Base-by-base conservation (phyloP, 2,888 invertebrate species). In the Lasius platythorax region DNA sequence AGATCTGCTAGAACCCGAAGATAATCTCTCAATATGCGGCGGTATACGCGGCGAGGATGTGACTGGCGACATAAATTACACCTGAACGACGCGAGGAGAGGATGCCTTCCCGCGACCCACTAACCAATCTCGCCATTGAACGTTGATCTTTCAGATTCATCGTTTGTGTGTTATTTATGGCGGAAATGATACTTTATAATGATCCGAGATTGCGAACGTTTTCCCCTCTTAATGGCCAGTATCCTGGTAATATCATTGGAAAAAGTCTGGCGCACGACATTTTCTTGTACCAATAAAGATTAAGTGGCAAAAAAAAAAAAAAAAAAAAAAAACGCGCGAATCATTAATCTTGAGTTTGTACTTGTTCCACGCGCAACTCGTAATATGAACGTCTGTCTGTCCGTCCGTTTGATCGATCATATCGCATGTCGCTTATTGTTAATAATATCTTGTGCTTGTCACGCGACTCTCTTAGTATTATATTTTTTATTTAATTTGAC, bases 11-110 rank as follows among this genome's bases (percentile, higher is more conserved):
- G 68, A 58, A 66, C 9, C 75, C 46, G 68, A 23, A 56, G 85
- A 87, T 85, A 76, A 83, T 83, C 85, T 83, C 64, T 73, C 64
- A 61, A 78, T 64, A 78, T 61, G 73, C 53, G 70, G 66, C 64
- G 43, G 6, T 64, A 43, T 18, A 64, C 3, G 43, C 66, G 79
- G 9, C 43, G 40, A 28, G 50, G 9, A 78, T 66, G 23, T 23
- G 30, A 68, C 56, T 40, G 53, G 33, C 56, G 67, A 73, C 58
- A 73, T 83, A 83, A 76, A 73, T 72, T 85, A 56, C 9, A 33
- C 40, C 61, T 40, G 67, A 67, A 56, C 61, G 40, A 72, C 72
- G n/a, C 73, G 43, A 43, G 37, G 78, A 79, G 53, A 23, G 23
- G 56, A 67, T 46, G 56, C 43, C 66, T 67, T 56, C 56, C 82